Percentiles rank a stretch among this genome's conserved stretches.
Conservation (phyloP, 2,888 invertebrate genomes). For the Machimus atricapillus region DNA sequence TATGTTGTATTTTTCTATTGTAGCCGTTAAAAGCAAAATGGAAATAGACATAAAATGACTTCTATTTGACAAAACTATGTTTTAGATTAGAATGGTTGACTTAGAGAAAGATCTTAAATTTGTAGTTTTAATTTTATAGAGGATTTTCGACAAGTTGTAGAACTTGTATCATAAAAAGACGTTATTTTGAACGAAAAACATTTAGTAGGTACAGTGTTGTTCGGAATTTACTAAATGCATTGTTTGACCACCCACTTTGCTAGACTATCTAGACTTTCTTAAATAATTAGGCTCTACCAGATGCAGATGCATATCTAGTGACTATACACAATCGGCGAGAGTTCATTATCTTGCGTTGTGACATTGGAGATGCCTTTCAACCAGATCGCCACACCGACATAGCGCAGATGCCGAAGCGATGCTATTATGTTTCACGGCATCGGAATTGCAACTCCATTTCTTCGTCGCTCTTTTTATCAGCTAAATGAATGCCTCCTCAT, state of each 20-base stretch:
- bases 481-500: slow-evolving; percentile 25
- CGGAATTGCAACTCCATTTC: background rate
- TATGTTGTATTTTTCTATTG: too few relatives aligned
- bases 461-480: slow-evolving; percentile 1
- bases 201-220: too few relatives aligned
- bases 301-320: background rate
- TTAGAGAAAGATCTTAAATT: too few relatives aligned
- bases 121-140: too few relatives aligned
- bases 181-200: too few relatives aligned
- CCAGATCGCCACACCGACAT: background rate
- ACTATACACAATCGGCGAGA: slow-evolving; percentile 2
- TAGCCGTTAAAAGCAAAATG: too few relatives aligned
- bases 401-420: background rate
- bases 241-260: background rate
- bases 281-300: background rate
- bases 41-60: too few relatives aligned
- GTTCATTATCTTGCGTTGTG: slow-evolving; percentile 28
- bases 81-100: too few relatives aligned
- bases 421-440: slow-evolving; percentile 33
- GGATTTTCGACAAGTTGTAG: too few relatives aligned
- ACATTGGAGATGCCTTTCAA: slow-evolving; percentile 25
- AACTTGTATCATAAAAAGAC: too few relatives aligned
- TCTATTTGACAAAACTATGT: too few relatives aligned
- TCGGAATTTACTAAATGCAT: background rate
- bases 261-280: too few relatives aligned